Evolutionary conservation across 2,888 invertebrate genomes (phyloP).

Genomic region (Timandra comae): DNA sequence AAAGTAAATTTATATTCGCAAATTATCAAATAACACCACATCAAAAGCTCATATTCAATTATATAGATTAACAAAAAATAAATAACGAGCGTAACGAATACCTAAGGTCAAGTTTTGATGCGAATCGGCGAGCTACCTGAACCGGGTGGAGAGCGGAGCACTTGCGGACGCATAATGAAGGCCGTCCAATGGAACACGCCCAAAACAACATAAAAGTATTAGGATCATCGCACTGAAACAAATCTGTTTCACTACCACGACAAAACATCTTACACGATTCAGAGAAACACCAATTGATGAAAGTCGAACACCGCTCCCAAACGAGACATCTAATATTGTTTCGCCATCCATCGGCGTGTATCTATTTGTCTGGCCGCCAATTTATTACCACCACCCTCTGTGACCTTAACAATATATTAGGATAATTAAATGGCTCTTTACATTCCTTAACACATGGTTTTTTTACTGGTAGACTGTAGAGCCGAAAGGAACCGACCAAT

Average conservation of each 20-base stretch:
- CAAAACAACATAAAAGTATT: constrained; percentile 57
- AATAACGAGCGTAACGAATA: constrained; percentile 63
- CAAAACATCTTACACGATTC: constrained; percentile 8
- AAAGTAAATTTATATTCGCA: constrained; percentile 54
- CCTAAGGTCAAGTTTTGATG: constrained; percentile 69
- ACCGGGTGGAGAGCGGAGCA: constrained; percentile 48
- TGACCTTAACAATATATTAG: constrained; percentile 75
- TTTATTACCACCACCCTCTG: constrained; percentile 69
- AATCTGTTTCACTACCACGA: constrained; percentile 37
- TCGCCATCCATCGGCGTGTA: constrained; percentile 48
- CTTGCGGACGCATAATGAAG: constrained; percentile 68
- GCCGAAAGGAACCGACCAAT: constrained; percentile 72
- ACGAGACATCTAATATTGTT: constrained; percentile 26
- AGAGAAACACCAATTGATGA: constrained; percentile 12
- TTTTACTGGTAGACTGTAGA: constrained; percentile 63
- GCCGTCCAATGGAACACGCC: constrained; percentile 58
- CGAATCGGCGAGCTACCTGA: constrained; percentile 66
- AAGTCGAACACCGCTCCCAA: constrained; percentile 1
- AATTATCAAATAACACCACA: constrained; percentile 68
- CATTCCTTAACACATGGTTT: constrained; percentile 76
- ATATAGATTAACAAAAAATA: constrained; percentile 60
- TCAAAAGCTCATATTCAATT: constrained; percentile 61
- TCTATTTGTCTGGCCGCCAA: constrained; percentile 45
- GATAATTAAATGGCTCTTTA: constrained; percentile 77
- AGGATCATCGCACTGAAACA: constrained; percentile 69